Evolutionary conservation across 2,113 vertebrate genomes (phyloP), one percentile per base, ranked within the genome.

Genomic region (Anarrhichthys ocellatus): DNA sequence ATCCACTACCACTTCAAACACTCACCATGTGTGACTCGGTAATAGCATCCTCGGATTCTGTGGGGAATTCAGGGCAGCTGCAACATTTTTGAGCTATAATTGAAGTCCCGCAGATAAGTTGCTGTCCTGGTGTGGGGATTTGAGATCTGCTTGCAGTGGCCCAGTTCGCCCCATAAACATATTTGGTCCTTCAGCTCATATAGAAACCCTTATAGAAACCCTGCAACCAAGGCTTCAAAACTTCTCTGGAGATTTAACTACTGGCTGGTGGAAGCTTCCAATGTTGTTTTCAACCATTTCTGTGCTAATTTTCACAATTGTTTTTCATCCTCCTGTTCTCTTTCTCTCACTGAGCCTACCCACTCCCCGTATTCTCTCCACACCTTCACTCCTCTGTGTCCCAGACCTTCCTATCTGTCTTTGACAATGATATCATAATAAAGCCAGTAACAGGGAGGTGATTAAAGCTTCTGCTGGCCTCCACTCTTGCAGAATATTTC

Each of bases 131-230:
- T 80, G n/a, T 69, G 82, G 79, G 81, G 76, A 78, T 88, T 81
- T 82, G 48, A 86, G 70, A 75, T 82, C 76, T 73, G 71, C 82
- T 88, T 64, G 59, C 79, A 44, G 74, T 92, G 91, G 92, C 91
- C 90, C 84, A 92, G 81, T 92, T 93, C 83, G 68, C 74, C 67
- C 65, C 52, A 61, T 72, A 86, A 87, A 83, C 85, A 84, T 78
- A 70, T 10, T 11, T 34, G 81, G 80, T 73, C 56, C 71, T 72
- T 64, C 46, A 18, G 59, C 79, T 82, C 64, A 24, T 68, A 77
- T 50, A 70, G 52, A 80, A 70, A 48, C 50, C 27, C 80, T 77
- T 50, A 76, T 3, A 66, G 70, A 58, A 54, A 22, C 59, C 64
- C 6, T 44, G 24, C 48, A 80, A 52, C 44, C 10, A 61, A 24